These are phyloP conservation scores for Nycticorax nycticorax DNA, from an alignment of 2,113 vertebrate genomes.

Conservation along the genomic window DNA sequence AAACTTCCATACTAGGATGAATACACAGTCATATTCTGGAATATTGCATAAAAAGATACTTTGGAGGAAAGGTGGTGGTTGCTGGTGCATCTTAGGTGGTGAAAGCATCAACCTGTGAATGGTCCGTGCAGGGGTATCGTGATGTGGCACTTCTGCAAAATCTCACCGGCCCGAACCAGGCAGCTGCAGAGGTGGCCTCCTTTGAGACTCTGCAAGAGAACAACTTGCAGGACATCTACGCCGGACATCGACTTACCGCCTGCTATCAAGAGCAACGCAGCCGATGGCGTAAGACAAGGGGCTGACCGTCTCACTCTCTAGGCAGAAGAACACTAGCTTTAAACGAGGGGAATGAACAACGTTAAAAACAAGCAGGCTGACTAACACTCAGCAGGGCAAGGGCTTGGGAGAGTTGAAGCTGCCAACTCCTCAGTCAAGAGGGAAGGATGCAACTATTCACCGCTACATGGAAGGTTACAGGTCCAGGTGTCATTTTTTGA, in stretches of 20 bases:
- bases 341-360: not conserved
- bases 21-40: not conserved
- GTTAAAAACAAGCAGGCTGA: not conserved
- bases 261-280: not conserved
- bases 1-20: not conserved
- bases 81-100: not conserved
- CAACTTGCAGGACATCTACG: rapidly evolving
- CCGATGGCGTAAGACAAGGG: not conserved
- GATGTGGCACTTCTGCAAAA: not conserved
- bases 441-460: not conserved
- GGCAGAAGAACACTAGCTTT: not conserved
- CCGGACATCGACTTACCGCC: not conserved
- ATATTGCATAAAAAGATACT: conserved; percentile 29
- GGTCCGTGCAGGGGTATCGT: not conserved
- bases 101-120: not conserved
- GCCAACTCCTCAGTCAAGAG: not conserved
- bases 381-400: not conserved
- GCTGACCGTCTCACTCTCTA: not conserved
- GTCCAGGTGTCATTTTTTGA: not conserved
- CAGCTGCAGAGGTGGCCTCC: not conserved
- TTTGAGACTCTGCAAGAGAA: not conserved
- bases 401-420: not conserved
- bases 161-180: not conserved
- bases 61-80: not conserved
- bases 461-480: not conserved